Percentiles rank a stretch among this genome's conserved stretches.
Conservation (phyloP, 2,113 vertebrate genomes). For the Zeus faber region DNA sequence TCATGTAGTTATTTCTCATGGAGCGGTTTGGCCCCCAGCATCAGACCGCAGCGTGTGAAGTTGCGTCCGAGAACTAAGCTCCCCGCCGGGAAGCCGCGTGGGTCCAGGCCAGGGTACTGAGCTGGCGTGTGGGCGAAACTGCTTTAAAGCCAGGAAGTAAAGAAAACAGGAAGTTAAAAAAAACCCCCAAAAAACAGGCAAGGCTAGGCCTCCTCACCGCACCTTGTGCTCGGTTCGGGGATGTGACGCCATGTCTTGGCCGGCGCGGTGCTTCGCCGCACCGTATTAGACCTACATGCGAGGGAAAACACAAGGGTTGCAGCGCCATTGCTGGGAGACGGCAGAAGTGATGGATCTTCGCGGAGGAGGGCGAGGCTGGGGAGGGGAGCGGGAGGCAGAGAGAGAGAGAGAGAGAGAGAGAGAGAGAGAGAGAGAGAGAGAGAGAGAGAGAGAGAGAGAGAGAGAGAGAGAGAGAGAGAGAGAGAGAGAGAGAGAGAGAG, state of each 20-base stretch:
- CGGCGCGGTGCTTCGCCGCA: conserved; percentile 10
- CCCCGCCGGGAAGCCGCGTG: neutral
- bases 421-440: too few species aligned
- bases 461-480: too few species aligned
- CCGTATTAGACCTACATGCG: conserved; percentile 8
- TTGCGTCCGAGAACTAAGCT: conserved; percentile 28
- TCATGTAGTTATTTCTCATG: conserved; percentile 5
- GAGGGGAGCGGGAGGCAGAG: too few species aligned
- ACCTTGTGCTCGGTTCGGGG: conserved; percentile 11
- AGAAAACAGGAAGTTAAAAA: conserved; percentile 17
- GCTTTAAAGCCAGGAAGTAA: too few species aligned
- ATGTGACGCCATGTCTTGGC: neutral
- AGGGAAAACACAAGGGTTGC: conserved; percentile 5
- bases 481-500: too few species aligned
- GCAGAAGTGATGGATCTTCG: too few species aligned
- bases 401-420: too few species aligned
- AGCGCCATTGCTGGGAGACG: conserved; percentile 4
- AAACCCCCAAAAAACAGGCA: conserved; percentile 16
- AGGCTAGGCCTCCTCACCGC: conserved; percentile 9
- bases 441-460: too few species aligned
- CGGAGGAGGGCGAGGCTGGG: too few species aligned
- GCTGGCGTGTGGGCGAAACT: too few species aligned
- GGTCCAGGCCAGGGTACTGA: too few species aligned
- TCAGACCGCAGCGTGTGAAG: conserved; percentile 1
- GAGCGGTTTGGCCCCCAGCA: conserved; percentile 2